Percentiles rank a stretch among this genome's conserved stretches.
phyloP scores from a whole-genome alignment of 2,797 vertebrate genomes.

The Pseudochirops corinnae region DNA sequence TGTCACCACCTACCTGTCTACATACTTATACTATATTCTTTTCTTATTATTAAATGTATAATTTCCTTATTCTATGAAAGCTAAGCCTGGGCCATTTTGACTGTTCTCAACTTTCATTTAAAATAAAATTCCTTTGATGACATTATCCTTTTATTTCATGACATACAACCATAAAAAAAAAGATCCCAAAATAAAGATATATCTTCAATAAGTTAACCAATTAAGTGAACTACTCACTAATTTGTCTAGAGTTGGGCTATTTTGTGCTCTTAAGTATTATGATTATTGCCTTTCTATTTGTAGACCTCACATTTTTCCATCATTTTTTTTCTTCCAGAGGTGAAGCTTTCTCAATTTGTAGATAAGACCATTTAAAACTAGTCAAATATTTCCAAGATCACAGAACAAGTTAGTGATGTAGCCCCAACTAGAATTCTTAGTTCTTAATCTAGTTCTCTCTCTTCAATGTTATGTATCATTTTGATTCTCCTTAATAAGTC shows the following conservation, averaged over 20 bases:
- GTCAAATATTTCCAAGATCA: background rate
- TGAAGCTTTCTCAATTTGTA: background rate
- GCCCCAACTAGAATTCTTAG: background rate
- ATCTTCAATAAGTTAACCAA: background rate
- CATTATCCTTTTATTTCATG: background rate
- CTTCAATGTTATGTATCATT: background rate
- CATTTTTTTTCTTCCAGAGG: background rate
- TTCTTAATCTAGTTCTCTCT: background rate
- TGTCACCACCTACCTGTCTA: too few relatives aligned
- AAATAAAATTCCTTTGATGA: background rate
- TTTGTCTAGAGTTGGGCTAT: background rate
- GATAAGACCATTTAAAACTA: background rate
- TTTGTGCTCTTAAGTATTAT: background rate
- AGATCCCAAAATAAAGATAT: background rate
- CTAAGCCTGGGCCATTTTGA: background rate
- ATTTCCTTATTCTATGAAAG: background rate
- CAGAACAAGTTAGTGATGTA: background rate
- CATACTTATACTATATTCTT: too few relatives aligned
- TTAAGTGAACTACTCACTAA: background rate
- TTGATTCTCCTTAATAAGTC: background rate
- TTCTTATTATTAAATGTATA: too few relatives aligned
- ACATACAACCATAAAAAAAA: background rate
- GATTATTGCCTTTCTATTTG: background rate
- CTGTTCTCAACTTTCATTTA: background rate
- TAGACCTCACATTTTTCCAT: background rate